phyloP scores from a whole-genome alignment of 2,797 vertebrate genomes.

The Spea hammondii region DNA sequence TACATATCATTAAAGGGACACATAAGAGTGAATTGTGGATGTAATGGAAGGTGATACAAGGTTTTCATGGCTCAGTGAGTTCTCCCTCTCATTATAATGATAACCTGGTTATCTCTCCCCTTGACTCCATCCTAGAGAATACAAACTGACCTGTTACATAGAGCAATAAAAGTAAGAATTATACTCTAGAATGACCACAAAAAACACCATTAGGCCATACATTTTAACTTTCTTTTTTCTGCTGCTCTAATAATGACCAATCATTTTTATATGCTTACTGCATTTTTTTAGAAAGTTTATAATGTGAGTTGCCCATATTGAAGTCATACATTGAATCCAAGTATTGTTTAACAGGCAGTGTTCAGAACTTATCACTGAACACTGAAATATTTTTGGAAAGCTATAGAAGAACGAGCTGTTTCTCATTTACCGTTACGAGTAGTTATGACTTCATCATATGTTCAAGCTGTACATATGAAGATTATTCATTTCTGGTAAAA shows the following conservation, averaged over 20 bases:
- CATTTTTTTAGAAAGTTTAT: constrained; percentile 13
- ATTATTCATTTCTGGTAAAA: too few species aligned
- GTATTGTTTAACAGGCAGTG: not conserved
- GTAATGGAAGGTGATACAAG: constrained; percentile 39
- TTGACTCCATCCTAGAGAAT: constrained; percentile 39
- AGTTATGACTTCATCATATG: too few species aligned
- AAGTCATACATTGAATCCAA: not conserved
- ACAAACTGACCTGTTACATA: constrained; percentile 46
- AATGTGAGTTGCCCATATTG: constrained; percentile 10
- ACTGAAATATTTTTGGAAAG: too few species aligned
- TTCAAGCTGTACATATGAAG: too few species aligned
- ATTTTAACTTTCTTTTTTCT: constrained; percentile 22
- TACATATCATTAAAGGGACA: constrained; percentile 24
- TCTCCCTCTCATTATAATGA: constrained; percentile 50
- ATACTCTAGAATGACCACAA: constrained; percentile 35
- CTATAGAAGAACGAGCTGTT: too few species aligned
- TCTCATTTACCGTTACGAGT: too few species aligned
- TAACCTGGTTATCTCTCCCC: constrained; percentile 41
- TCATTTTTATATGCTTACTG: constrained; percentile 21
- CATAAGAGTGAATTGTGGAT: constrained; percentile 42
- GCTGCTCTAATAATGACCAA: constrained; percentile 23
- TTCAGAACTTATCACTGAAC: too few species aligned
- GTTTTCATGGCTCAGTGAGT: constrained; percentile 43
- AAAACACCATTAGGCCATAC: constrained; percentile 35
- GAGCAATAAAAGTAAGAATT: constrained; percentile 44